Conservation (phyloP, 2,888 invertebrate genomes). For the Eupithecia inturbata region DNA sequence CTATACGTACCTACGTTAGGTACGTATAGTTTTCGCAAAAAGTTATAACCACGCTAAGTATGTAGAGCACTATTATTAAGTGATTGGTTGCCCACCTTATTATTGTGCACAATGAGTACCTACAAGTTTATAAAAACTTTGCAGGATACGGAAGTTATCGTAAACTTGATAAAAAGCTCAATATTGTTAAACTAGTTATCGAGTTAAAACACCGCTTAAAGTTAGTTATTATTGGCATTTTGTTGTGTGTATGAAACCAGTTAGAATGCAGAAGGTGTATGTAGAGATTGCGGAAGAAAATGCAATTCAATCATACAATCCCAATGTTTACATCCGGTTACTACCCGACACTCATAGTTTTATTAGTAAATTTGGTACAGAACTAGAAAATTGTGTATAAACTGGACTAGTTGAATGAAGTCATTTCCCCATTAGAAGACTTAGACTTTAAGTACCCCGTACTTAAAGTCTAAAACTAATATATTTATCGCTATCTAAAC, state of each 20-base stretch:
- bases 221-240: not conserved
- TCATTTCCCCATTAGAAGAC: no score
- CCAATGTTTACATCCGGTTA: not conserved
- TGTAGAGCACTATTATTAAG: not conserved
- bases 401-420: no score
- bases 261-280: not conserved
- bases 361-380: not conserved
- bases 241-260: not conserved
- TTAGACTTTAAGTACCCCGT: no score
- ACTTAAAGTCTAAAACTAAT: no score
- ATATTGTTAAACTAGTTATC: not conserved
- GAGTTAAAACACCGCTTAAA: not conserved
- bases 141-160: conserved; percentile 8
- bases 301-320: not conserved
- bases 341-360: not conserved
- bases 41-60: no score
- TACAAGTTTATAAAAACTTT: not conserved
- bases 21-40: no score
- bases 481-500: no score
- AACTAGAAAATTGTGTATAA: not conserved
- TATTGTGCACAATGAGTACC: not conserved
- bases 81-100: not conserved
- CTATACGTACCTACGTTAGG: no score
- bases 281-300: not conserved
- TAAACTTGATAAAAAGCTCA: not conserved